phyloP scores from a whole-genome alignment of 2,888 invertebrate species.

The Cacoxenus indagator region DNA sequence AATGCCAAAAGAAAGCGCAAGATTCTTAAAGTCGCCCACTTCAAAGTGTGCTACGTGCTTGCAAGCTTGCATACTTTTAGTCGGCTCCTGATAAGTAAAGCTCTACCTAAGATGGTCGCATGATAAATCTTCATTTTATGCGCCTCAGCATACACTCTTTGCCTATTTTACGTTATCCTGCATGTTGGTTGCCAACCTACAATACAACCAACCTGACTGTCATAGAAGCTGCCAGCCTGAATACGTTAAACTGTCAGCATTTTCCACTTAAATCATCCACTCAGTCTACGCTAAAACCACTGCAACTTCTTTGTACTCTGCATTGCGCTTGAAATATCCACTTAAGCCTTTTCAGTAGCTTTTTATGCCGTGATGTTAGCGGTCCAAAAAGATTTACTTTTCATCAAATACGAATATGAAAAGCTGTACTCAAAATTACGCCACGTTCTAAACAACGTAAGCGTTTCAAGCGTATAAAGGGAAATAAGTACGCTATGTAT shows the following conservation, averaged over 20 bases:
- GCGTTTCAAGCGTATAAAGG: too few species aligned
- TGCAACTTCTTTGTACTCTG: background rate
- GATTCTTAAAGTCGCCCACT: background rate
- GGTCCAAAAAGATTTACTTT: too few species aligned
- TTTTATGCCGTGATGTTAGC: background rate
- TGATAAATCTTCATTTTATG: too few species aligned
- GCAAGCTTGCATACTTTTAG: constrained; percentile 23
- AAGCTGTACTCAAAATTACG: too few species aligned
- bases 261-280: background rate
- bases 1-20: background rate
- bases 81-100: too few species aligned
- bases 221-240: background rate
- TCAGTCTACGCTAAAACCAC: background rate
- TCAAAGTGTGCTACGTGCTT: background rate
- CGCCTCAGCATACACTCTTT: too few species aligned
- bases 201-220: background rate
- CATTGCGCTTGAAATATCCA: background rate
- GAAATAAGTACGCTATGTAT: too few species aligned
- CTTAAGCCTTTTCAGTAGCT: background rate
- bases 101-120: too few species aligned
- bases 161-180: too few species aligned
- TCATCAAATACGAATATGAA: too few species aligned
- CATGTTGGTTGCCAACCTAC: too few species aligned
- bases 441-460: too few species aligned
- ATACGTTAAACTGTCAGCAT: constrained; percentile 2